Base-by-base conservation (phyloP, 2,797 vertebrate genomes). In the Mormyrus hasselquistii region DNA sequence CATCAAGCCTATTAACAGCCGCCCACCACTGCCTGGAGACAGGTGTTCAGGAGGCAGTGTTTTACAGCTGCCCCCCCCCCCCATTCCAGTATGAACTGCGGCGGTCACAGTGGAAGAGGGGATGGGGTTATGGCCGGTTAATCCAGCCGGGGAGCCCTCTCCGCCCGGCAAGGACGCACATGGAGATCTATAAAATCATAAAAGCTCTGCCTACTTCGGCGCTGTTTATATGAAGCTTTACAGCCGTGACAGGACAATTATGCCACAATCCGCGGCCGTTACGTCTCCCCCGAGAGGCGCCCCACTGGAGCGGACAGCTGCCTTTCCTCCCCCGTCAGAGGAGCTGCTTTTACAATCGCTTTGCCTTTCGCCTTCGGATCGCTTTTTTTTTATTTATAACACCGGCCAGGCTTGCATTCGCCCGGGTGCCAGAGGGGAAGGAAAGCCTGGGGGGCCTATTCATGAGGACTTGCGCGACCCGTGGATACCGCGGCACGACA, bases 1-100 rank as follows among this genome's bases (percentile, higher is more conserved):
- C 94, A 92, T 94, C 94, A 93, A 84, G 93, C 92, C 92, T 93
- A 93, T 95, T 95, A 95, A 95, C 94, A 92, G 93, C 92, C 89
- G 91, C 92, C 91, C 90, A 94, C 93, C 92, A 85, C 90, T 89
- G 92, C 91, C 93, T n/a, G 93, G 90, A 94, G 94, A 93, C 94
- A 95, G 95, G 94, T 95, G 94, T 93, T 90, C 90, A 82, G 79
- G 91, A 93, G 92, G 90, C 87, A 53, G 82, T 55, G 90, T 92
- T 94, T 93, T 93, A 94, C 91, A 92, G 92, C 91, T 90, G 94
- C 94, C 92, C 90, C 92, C 55, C 38, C 38, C 34, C 41, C 14
- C 22, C 53, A 0, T 92, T 89, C 52, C 89, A 90, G 91, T 90
- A 90, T 91, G 91, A 93, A 92, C 91, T 87, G 52, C 49, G 14